These are phyloP conservation scores for Paelopatides confundens DNA, from an alignment of 53 echinoderm and acorn worm genomes.

Conservation along the genomic window DNA sequence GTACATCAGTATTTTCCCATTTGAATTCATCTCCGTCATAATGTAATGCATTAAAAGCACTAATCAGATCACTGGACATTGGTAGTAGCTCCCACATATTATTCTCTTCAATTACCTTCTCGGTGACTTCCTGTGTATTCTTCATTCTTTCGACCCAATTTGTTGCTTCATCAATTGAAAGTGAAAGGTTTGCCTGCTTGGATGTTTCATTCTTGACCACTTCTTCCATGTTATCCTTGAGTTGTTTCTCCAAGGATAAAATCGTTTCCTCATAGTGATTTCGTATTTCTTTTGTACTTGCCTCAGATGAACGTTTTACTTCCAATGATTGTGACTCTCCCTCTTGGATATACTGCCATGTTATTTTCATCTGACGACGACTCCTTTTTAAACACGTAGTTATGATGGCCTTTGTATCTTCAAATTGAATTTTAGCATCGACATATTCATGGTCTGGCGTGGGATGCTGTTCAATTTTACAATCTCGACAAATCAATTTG, in stretches of 20 bases:
- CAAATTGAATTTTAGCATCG: slow-evolving; percentile 20
- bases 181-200: too few species aligned
- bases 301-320: too few species aligned
- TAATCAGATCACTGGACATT: background rate
- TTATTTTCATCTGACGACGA: too few species aligned
- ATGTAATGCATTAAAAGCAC: background rate
- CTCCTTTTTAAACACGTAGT: too few species aligned
- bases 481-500: slow-evolving; percentile 58
- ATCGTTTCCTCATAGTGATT: background rate
- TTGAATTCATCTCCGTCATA: too few species aligned
- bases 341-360: too few species aligned
- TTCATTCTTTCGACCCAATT: background rate
- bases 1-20: too few species aligned
- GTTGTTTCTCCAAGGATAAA: too few species aligned
- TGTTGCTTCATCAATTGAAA: background rate
- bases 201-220: too few species aligned
- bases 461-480: slow-evolving; percentile 40
- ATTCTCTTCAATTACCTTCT: background rate
- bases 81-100: background rate
- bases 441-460: slow-evolving; percentile 34
- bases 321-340: too few species aligned
- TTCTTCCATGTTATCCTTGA: too few species aligned
- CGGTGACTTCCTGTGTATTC: background rate
- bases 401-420: background rate
- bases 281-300: background rate